Base-by-base conservation (phyloP, 1,140 invertebrate genomes). In the Trachelipus rathkii region DNA sequence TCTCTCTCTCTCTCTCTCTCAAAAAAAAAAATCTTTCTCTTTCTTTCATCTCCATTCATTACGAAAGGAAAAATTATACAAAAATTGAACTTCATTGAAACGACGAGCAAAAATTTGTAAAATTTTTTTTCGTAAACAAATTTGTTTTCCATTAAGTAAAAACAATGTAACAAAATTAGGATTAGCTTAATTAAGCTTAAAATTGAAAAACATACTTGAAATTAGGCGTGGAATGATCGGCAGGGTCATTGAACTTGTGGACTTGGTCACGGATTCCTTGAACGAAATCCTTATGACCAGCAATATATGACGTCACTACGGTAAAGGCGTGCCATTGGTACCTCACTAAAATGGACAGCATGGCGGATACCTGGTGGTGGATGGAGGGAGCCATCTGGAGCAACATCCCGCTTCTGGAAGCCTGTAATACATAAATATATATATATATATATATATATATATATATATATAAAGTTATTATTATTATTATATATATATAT, bases 271-370 rank as follows among this genome's bases (percentile, higher is more conserved):
- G 86, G 23, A 97, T 91, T 19, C 94, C 93, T 84, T 95, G 93
- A 77, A 97, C 92, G 84, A 98, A 97, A 84, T 97, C 94, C 82
- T 95, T 93, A 85, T 97, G 93, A 0, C 95, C 95, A 19, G 94
- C 94, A 69, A 96, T 95, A 83, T 93, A 91, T 68, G 73, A 77
- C 4, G 87, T 87, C 43, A 97, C 93, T 72, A 97, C 92, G 77
- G 93, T 93, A 85, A 97, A 97, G 82, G 95, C 92, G 84, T 96
- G 94, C 96, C 96, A 98, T 84, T 96, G 95, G 87, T 98, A 98
- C 71, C 95, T 88, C 84, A 93, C 91, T 82, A 97, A 86, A 81
- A 98, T 95, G 84, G 92, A 94, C 77, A 97, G 84, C 93, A 97
- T 96, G 15, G 95, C 95, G 0, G 93, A 91, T 9, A 78, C 78